Percentiles rank a stretch among this genome's conserved stretches.
Evolutionary conservation across 2,113 vertebrate genomes (phyloP).

Genomic region (Odocoileus hemionus): DNA sequence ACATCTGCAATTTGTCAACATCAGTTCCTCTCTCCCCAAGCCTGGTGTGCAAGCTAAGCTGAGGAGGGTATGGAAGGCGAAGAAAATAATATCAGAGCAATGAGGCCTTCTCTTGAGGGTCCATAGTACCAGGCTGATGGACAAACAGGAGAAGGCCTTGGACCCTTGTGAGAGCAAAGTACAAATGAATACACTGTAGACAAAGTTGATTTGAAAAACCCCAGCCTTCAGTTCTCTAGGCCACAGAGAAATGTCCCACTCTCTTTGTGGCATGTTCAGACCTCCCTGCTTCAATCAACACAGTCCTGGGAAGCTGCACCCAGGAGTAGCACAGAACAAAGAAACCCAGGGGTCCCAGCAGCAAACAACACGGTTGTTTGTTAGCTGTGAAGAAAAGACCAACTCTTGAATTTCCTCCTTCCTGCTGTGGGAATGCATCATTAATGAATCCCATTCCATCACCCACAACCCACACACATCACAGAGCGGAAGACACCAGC

Average conservation of each 20-base stretch:
- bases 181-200: not conserved
- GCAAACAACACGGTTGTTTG: not conserved
- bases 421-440: slow-evolving; percentile 35
- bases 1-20: not conserved
- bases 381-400: slow-evolving; percentile 62
- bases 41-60: not conserved
- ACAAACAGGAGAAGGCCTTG: not conserved
- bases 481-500: slow-evolving; percentile 25
- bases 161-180: not conserved
- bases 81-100: not conserved
- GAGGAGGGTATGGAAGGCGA: not conserved
- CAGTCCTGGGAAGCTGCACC: not conserved
- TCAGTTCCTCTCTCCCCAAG: not conserved
- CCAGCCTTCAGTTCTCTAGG: not conserved
- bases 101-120: not conserved
- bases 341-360: not conserved
- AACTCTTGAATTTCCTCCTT: slow-evolving; percentile 45
- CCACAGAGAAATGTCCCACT: not conserved
- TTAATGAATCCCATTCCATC: slow-evolving; percentile 4
- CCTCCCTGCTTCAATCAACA: not conserved
- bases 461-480: slow-evolving; percentile 48
- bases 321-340: not conserved
- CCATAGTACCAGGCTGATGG: fast-evolving
- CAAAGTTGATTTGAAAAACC: not conserved
- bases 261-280: not conserved